Base-by-base conservation (phyloP, 2,888 invertebrate genomes). In the Dicroscelio sp. region DNA sequence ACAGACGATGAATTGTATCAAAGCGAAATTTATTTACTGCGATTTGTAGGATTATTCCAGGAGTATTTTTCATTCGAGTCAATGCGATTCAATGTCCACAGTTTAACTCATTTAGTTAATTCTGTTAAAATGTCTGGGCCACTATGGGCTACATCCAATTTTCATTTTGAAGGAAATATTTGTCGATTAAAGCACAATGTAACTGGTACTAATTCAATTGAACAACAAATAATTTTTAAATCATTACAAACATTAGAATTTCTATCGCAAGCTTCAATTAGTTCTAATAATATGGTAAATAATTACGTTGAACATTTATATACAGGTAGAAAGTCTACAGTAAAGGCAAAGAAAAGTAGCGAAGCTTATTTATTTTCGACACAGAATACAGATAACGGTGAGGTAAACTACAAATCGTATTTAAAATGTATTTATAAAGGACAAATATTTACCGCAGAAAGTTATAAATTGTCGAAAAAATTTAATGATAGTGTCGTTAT, bases 111-210 rank as follows among this genome's bases (percentile, higher is more conserved):
- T 43, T 12, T 83, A 10, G 71, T 83, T 12, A 0, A 58, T 20
- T 60, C 60, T 8, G 71, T 83, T 5, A 58, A 60, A 60, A 35
- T 43, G 35, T n/a, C 82, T 12, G 82, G 82, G 1, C 82, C 60
- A 12, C 31, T 83, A 23, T 83, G 82, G 82, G 58, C 30, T 30
- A 43, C 71, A n/a, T 69, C 82, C 1, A 83, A 71, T n/a, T 71
- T 69, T 83, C 82, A 83, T 83, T 83, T 83, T 60, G 82, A 83
- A 60, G 82, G 82, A 43, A 71, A 83, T 23, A 83, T 83, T 60
- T 31, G 17, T 43, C 5, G 33, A 1, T 55, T 83, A 33, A 83
- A 60, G 65, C 2, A 14, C 1, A 60, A 71, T 23, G 31, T 83
- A 5, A 83, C 71, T 25, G 31, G 43, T 60, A 1, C 82, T 8